Base-by-base conservation (phyloP, 2,888 invertebrate genomes). In the Chloroclysta siterata region DNA sequence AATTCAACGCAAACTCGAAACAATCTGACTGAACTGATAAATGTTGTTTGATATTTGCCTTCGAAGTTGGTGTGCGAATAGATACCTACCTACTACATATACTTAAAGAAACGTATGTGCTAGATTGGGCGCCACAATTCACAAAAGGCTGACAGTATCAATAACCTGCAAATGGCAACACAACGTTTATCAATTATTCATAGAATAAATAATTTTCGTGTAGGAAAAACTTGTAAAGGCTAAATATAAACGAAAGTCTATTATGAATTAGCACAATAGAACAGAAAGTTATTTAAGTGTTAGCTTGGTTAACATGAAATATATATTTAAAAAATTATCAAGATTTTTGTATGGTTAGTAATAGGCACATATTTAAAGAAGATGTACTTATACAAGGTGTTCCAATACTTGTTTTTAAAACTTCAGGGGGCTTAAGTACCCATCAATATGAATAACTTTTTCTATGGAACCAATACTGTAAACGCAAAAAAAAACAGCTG, bases 11-110 rank as follows among this genome's bases (percentile, higher is more conserved):
- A 15, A 44, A 44, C 44, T 44, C 15, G 8, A 15, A 44, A 44
- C 44, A 44, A 44, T 44, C 15, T 44, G 44, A 8, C 14, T 44
- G 44, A 44, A 44, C 15, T 14, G 44, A 44, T 44, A 44, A 8
- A 44, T 15, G 44, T 44, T 44, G 15, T 44, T 44, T n/a, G 8
- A 44, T 15, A 44, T 44, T 15, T 44, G 44, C 15, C 44, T 44
- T 44, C 15, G 15, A 44, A 44, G 15, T 44, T 44, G 14, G n/a
- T 42, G 8, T 44, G 33, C 15, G 7, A 8, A 44, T 15, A 44
- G 44, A 7, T 44, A 22, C 3, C 22, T 22, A 22, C 22, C 22
- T 1, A 22, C 22, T 15, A 15, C 44, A 44, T 8, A 15, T 44
- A 15, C 14, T 2, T 44, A 44, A 8, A 44, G 6, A 15, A 15